phyloP scores from a whole-genome alignment of 2,113 vertebrate genomes.

The Corythoichthys intestinalis region DNA sequence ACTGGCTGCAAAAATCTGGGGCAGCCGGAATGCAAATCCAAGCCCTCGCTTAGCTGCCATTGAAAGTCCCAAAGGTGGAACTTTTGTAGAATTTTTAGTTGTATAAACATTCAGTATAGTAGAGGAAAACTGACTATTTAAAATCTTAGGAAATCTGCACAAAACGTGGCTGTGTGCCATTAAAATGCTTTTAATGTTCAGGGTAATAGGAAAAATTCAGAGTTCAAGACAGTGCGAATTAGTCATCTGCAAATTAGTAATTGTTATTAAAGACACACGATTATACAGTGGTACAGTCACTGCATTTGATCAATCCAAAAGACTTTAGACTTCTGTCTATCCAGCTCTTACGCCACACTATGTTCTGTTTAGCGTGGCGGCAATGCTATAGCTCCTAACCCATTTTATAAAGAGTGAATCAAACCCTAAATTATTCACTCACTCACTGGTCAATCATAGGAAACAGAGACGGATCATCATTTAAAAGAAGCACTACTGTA shows the following conservation, averaged over 20 bases:
- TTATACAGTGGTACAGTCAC: too few relatives aligned
- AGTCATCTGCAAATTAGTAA: too few relatives aligned
- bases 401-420: neutral
- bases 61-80: neutral
- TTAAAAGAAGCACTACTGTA: neutral
- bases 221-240: too few relatives aligned
- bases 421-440: neutral
- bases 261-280: too few relatives aligned
- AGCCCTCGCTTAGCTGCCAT: slow-evolving; percentile 7
- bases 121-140: neutral
- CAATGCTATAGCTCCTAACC: too few relatives aligned
- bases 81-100: neutral
- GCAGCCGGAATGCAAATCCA: slow-evolving; percentile 10
- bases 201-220: too few relatives aligned
- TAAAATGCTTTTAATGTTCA: too few relatives aligned
- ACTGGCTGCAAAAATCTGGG: slow-evolving; percentile 19
- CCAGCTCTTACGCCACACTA: too few relatives aligned
- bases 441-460: neutral
- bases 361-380: too few relatives aligned
- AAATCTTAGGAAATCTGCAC: neutral
- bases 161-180: too few relatives aligned
- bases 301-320: slow-evolving; percentile 9
- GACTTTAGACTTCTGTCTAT: slow-evolving; percentile 11
- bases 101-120: slow-evolving; percentile 5
- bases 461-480: neutral